A percentile compares a stretch with the other conserved stretches of the same genome.
Evolutionary conservation across 2,888 invertebrate species (phyloP).

Genomic region (Apodemia mormo): DNA sequence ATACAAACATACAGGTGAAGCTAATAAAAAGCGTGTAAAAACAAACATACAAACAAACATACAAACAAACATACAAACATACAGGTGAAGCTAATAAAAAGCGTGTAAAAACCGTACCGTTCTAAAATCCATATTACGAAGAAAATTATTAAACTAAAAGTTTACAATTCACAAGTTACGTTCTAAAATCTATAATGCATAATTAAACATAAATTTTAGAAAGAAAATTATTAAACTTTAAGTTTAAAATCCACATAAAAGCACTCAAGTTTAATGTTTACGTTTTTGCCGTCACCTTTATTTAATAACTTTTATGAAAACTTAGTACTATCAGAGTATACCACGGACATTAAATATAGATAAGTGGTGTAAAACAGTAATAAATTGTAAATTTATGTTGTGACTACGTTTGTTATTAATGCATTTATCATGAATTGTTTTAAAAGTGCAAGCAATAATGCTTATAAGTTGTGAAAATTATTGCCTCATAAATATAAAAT

Average conservation of each 20-base stretch:
- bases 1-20: too few relatives aligned
- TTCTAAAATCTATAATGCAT: neutral
- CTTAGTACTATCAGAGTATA: neutral
- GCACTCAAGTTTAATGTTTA: conserved; percentile 2
- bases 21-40: too few relatives aligned
- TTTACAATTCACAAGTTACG: too few relatives aligned
- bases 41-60: too few relatives aligned
- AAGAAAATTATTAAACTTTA: conserved; percentile 2
- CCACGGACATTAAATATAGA: neutral
- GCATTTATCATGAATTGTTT: conserved; percentile 11
- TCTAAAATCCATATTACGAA: too few relatives aligned
- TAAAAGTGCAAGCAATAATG: conserved; percentile 7
- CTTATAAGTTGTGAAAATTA: conserved; percentile 18
- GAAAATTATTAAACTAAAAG: too few relatives aligned
- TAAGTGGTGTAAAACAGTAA: neutral
- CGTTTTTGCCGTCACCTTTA: conserved; percentile 12
- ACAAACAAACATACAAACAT: too few relatives aligned
- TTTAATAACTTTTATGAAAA: conserved; percentile 14
- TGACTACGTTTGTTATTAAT: neutral
- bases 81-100: too few relatives aligned
- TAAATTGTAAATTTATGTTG: conserved; percentile 16
- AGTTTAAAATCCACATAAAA: conserved; percentile 10
- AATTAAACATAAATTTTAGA: too few relatives aligned
- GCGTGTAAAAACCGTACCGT: too few relatives aligned
- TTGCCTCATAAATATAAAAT: conserved; percentile 17